These are phyloP conservation scores for Lithophane socia DNA, from an alignment of 2,888 invertebrate genomes.

Conservation along the genomic window DNA sequence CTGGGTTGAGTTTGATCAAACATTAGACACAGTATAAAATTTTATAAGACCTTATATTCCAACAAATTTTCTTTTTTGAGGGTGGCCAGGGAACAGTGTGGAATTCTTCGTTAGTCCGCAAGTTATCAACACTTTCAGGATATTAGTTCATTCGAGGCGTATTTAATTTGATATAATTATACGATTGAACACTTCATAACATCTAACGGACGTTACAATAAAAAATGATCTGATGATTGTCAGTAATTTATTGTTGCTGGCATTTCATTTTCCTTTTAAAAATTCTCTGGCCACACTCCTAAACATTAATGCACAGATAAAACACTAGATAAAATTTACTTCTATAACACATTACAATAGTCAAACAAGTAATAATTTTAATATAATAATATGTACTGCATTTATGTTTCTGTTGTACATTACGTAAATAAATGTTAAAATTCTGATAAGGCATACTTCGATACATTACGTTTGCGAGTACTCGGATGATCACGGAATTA, in stretches of 20 bases:
- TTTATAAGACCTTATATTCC: slow-evolving; percentile 37
- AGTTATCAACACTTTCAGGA: background rate
- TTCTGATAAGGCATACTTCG: slow-evolving; percentile 57
- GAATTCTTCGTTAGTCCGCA: background rate
- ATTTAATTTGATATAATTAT: background rate
- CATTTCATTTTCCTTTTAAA: slow-evolving; percentile 2
- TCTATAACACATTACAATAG: slow-evolving; percentile 58
- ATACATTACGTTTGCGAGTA: slow-evolving; percentile 40
- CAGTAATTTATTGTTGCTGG: background rate
- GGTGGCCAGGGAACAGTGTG: slow-evolving; percentile 34
- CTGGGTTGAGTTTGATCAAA: slow-evolving; percentile 62
- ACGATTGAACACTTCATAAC: background rate
- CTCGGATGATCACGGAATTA: slow-evolving; percentile 26
- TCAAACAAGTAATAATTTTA: slow-evolving; percentile 57
- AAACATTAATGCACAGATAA: slow-evolving; percentile 37
- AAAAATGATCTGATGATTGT: background rate
- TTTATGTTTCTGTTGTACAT: slow-evolving; percentile 54
- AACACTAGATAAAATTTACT: slow-evolving; percentile 57
- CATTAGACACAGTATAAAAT: slow-evolving; percentile 53
- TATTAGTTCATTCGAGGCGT: background rate
- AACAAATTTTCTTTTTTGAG: slow-evolving; percentile 38
- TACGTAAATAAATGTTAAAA: slow-evolving; percentile 56
- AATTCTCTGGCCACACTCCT: slow-evolving; percentile 53
- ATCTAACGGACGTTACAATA: background rate
- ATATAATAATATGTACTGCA: slow-evolving; percentile 58